A percentile compares a stretch with the other conserved stretches of the same genome.
Conservation (phyloP, 2,797 vertebrate species). For the Hirundo rustica region DNA sequence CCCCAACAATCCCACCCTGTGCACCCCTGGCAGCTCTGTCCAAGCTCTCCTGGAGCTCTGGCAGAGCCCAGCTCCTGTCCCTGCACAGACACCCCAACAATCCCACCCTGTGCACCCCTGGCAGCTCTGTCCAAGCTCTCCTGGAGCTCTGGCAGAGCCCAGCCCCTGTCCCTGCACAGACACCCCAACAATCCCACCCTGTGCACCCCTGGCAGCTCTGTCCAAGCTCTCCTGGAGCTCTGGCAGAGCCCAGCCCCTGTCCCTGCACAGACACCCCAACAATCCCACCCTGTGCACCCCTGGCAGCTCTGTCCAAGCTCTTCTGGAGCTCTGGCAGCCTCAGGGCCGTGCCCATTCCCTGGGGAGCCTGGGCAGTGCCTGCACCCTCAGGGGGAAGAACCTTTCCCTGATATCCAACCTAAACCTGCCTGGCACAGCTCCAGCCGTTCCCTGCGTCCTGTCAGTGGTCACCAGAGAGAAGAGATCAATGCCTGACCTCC, state of each 20-base stretch:
- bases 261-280: no score
- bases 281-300: neutral
- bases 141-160: no score
- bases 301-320: fast-evolving
- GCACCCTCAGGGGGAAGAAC: no score
- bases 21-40: fast-evolving
- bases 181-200: neutral
- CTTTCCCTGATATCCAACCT: no score
- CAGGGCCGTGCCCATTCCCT: neutral
- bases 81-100: no score
- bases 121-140: no score
- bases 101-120: no score
- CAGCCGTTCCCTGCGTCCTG: neutral
- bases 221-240: neutral
- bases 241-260: no score
- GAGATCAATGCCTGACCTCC: neutral
- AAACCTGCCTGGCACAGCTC: no score
- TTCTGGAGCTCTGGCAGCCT: neutral
- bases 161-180: no score
- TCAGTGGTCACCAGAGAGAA: no score
- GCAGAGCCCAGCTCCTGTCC: neutral
- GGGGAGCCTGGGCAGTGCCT: neutral
- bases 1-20: neutral
- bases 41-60: neutral
- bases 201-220: fast-evolving